These are phyloP conservation scores for Tipula unca DNA, from an alignment of 2,888 invertebrate genomes.

Conservation along the genomic window DNA sequence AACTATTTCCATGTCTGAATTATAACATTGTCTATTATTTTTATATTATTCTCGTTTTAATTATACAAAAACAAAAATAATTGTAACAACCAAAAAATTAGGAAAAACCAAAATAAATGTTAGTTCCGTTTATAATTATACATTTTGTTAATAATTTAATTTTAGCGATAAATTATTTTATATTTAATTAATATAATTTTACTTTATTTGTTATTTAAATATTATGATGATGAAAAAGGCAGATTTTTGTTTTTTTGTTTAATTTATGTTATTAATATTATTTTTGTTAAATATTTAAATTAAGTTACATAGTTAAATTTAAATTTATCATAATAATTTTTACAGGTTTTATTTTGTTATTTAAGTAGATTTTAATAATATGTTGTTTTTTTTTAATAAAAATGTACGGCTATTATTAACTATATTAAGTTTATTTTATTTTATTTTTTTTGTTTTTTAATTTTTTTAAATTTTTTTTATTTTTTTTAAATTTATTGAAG, in stretches of 20 bases:
- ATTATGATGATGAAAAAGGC: neutral
- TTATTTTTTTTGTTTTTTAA: neutral
- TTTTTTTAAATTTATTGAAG: conserved; percentile 14
- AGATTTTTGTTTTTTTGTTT: neutral
- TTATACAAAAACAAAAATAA: neutral
- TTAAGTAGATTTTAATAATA: neutral
- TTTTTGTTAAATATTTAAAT: neutral
- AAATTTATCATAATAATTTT: neutral
- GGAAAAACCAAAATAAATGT: neutral
- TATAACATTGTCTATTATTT: neutral
- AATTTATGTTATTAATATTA: neutral
- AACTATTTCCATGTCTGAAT: neutral
- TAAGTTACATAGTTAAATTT: neutral
- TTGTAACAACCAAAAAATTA: neutral
- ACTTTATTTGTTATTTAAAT: neutral
- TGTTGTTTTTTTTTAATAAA: neutral
- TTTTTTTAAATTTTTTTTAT: neutral
- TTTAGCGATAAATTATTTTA: neutral
- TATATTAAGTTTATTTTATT: neutral
- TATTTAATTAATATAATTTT: neutral
- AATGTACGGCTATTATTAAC: neutral
- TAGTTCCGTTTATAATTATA: neutral
- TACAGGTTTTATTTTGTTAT: neutral
- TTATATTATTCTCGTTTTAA: neutral
- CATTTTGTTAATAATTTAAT: neutral